Conservation (phyloP, 2,797 vertebrate species). For the Hemitrygon akajei region DNA sequence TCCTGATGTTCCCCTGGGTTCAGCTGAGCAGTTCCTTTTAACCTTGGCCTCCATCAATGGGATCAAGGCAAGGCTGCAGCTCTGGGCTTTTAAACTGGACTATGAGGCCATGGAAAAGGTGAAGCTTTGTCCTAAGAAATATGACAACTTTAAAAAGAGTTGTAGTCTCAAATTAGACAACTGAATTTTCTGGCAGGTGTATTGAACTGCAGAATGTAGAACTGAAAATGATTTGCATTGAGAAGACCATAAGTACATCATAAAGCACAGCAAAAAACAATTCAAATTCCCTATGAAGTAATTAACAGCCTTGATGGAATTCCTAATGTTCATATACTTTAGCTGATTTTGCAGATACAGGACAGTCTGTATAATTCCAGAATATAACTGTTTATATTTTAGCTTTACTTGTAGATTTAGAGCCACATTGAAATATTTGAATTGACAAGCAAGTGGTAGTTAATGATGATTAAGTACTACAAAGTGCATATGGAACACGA, state of each 20-base stretch:
- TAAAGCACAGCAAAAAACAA: not conserved
- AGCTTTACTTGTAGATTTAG: not conserved
- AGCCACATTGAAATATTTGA: not conserved
- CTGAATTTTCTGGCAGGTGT: not conserved
- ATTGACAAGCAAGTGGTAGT: not conserved
- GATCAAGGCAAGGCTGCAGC: slow-evolving; percentile 75
- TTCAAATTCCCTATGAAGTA: not conserved
- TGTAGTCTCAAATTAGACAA: not conserved
- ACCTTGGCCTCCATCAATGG: slow-evolving; percentile 82
- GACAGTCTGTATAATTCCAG: not conserved
- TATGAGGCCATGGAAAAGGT: slow-evolving; percentile 91
- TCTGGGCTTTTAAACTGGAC: slow-evolving; percentile 96
- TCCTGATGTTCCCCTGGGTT: slow-evolving; percentile 81
- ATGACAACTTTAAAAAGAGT: not conserved
- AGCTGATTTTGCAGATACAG: not conserved
- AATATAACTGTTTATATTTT: not conserved
- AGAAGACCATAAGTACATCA: not conserved
- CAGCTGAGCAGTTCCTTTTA: slow-evolving; percentile 89
- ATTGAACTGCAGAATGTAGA: not conserved
- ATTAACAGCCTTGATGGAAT: not conserved
- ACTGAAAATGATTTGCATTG: not conserved
- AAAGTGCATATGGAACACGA: not conserved
- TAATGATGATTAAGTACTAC: not conserved
- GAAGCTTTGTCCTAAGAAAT: slow-evolving; percentile 12
- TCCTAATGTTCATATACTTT: not conserved